Evolutionary conservation across 2,113 vertebrate genomes (phyloP), one percentile per base, ranked within the genome.

Genomic region (Gymnocephalus cernua): DNA sequence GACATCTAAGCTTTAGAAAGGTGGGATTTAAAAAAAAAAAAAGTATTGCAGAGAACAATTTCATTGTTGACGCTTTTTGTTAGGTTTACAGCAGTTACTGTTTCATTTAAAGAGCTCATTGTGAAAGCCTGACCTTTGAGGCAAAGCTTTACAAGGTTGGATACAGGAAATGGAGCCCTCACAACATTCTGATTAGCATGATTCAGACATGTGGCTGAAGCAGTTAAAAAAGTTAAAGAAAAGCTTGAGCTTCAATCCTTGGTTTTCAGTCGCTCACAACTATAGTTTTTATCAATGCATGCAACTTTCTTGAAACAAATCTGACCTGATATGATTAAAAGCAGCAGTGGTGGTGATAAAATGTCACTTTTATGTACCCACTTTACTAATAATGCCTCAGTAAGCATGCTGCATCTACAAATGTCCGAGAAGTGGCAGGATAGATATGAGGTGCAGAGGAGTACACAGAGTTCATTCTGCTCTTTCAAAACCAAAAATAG

Each of bases 121-220:
- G 63, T 65, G n/a, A 58, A 23, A 15, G 41, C 9, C 21, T 51
- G 70, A 84, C 83, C 81, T 89, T 77, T 88, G n/a, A 50, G 63
- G 29, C 25, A 21, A 50, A n/a, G 53, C 35, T 89, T 84, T 68
- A 68, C 13, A 44, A 83, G 64, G 71, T 0, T 1, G 9, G 63
- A 6, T 1, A 44, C 50, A 58, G 50, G 13, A 59, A 87, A 70
- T 7, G 0, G 4, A 54, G 21, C 19, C 16, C 3, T 0, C 1
- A 56, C 45, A 11, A 12, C 47, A 38, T 45, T 51, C 5, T 58
- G 38, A 41, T 41, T 41, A 10, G 10, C 25, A 6, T 48, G 69
- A 66, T 57, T 62, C 47, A 59, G 56, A 53, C 56, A 2, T 56
- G 23, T 38, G 75, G 13, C 15, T 1, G 11, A 19, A 13, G 51